phyloP scores from a whole-genome alignment of 1,140 invertebrate genomes.

The Drosophila chauvacae region DNA sequence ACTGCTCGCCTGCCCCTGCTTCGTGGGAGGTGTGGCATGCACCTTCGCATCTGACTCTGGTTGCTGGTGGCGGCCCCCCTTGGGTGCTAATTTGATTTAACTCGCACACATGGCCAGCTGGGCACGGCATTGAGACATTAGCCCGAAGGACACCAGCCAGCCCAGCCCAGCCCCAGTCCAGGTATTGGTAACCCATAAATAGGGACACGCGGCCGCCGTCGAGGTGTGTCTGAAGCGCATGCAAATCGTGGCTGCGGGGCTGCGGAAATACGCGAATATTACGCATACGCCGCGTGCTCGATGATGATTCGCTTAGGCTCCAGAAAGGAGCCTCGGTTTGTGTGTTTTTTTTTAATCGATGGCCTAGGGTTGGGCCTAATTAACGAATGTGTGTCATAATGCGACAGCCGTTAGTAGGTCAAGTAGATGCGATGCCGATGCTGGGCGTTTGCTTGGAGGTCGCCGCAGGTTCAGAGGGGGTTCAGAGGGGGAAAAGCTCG shows the following conservation, averaged over 20 bases:
- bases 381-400: constrained; percentile 82
- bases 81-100: constrained; percentile 76
- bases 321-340: constrained; percentile 4
- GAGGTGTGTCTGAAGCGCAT: constrained; percentile 47
- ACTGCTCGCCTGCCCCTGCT: not conserved
- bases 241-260: constrained; percentile 15
- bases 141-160: constrained; percentile 55
- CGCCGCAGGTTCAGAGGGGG: constrained; percentile 35
- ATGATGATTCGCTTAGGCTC: constrained; percentile 14
- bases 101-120: constrained; percentile 50
- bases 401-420: constrained; percentile 80
- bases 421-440: constrained; percentile 70
- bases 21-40: constrained; percentile 66
- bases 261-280: constrained; percentile 29
- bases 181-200: constrained; percentile 47
- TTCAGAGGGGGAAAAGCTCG: constrained; percentile 34
- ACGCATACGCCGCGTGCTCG: constrained; percentile 49
- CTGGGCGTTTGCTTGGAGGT: constrained; percentile 70
- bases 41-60: constrained; percentile 35
- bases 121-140: constrained; percentile 81
- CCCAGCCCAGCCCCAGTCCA: constrained; percentile 18
- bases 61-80: constrained; percentile 19
- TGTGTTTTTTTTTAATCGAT: not conserved
- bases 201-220: constrained; percentile 31
- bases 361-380: constrained; percentile 63